Base-by-base conservation (phyloP, 2,797 vertebrate species). In the Poecilia velifera region DNA sequence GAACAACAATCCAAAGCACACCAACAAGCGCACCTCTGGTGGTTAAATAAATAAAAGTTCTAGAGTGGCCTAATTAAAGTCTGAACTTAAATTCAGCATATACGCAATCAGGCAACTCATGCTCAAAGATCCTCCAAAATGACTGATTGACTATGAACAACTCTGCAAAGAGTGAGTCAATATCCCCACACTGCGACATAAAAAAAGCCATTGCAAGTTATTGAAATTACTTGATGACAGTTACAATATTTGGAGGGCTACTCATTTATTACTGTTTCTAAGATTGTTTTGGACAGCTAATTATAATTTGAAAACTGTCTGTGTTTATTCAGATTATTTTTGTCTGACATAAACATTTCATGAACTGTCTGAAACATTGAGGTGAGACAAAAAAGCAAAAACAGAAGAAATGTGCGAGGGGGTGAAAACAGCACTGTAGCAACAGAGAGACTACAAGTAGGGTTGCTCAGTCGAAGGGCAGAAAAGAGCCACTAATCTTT, bases 401-500 rank as follows among this genome's bases (percentile, higher is more conserved):
- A 16, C 41, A 71, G 41, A 71, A 14, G 22, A n/a, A 71, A 28
- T 14, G 12, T 71, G 25, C n/a, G 1, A 28, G 41, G 43, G 13
- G 2, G n/a, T 28, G 41, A 46, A 59, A 72, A 46, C 7, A 2
- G 68, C 41, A 46, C 68, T 46, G 6, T n/a, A 28, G 25, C 25
- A 46, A n/a, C 43, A 72, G 68, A 28, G 68, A 74, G 39, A 84
- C 46, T 70, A 59, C 81, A 79, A 86, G 59, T 73, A 57, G 71
- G 20, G 6, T 39, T 53, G 39, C 80, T 74, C 72, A 62, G 77
- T 78, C 41, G 55, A 86, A 22, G 43, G 41, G 79, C 34, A 64
- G 76, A 72, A 86, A 64, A 86, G 46, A 45, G 57, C 70, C 80
- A 31, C 76, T 82, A 79, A 86, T 80, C 78, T 84, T 75, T 81